Percentiles rank a stretch among this genome's conserved stretches.
phyloP scores from a whole-genome alignment of 2,113 vertebrate genomes.

The Vireo altiloquus region DNA sequence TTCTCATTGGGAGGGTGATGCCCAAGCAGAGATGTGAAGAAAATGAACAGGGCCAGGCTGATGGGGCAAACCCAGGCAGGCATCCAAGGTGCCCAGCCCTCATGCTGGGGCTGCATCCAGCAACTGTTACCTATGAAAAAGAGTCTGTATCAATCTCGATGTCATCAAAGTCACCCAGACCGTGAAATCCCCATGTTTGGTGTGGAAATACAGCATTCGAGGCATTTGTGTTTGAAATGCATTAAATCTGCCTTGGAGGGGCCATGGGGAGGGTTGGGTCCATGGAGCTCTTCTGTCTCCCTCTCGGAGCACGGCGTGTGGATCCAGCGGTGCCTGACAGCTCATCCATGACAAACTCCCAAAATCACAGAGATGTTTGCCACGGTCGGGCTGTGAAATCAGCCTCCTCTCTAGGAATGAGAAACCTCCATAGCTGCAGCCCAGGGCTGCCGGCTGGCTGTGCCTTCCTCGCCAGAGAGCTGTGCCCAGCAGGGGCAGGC shows the following conservation, averaged over 20 bases:
- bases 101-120: neutral
- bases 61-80: neutral
- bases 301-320: rapidly evolving
- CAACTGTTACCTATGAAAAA: constrained; percentile 45
- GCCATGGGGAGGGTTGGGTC: neutral
- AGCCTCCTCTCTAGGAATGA: constrained; percentile 42
- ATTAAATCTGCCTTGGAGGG: constrained; percentile 20
- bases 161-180: constrained; percentile 32
- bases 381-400: neutral
- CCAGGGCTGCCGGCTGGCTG: neutral
- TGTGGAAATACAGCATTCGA: neutral
- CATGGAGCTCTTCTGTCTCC: neutral
- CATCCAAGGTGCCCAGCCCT: neutral
- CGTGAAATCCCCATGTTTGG: neutral
- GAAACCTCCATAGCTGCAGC: neutral
- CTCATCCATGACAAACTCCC: constrained; percentile 24
- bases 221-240: constrained; percentile 55
- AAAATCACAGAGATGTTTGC: neutral
- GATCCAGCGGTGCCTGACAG: neutral
- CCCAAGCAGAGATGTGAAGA: neutral
- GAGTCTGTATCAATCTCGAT: neutral
- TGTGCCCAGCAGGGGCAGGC: neutral
- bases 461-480: neutral
- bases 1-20: neutral
- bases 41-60: neutral